Conservation (phyloP, 2,113 vertebrate genomes). For the Dicrurus megarhynchus region DNA sequence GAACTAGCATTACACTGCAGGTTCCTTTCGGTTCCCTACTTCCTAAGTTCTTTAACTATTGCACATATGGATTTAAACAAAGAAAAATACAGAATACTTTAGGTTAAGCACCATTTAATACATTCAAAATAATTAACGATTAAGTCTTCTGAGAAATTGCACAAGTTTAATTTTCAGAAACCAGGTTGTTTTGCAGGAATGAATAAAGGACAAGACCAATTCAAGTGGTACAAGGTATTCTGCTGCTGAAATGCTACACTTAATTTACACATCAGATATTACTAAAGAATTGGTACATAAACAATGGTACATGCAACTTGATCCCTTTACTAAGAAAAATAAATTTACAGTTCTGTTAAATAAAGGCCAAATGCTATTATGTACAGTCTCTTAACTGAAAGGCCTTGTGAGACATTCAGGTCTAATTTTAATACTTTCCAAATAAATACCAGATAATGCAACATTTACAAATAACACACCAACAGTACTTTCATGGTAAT, state of each 20-base stretch:
- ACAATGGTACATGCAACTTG: constrained; percentile 43
- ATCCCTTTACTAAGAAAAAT: constrained; percentile 41
- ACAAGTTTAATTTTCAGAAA: constrained; percentile 22
- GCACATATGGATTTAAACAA: neutral
- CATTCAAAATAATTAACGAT: neutral
- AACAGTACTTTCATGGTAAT: constrained; percentile 11
- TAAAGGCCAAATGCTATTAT: constrained; percentile 40
- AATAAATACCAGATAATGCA: constrained; percentile 72
- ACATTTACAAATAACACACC: constrained; percentile 71
- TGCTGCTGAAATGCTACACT: constrained; percentile 33
- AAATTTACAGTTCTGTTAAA: constrained; percentile 52
- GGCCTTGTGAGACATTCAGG: constrained; percentile 45
- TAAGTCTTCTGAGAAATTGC: neutral
- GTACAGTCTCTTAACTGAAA: constrained; percentile 51
- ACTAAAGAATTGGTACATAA: constrained; percentile 27
- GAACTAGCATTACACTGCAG: neutral
- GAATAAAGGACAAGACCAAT: constrained; percentile 24
- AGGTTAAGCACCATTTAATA: neutral
- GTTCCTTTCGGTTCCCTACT: neutral
- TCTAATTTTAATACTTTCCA: constrained; percentile 55
- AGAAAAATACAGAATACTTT: neutral
- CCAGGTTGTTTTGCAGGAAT: constrained; percentile 4
- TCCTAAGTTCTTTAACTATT: neutral
- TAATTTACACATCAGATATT: constrained; percentile 61
- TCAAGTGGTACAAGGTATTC: constrained; percentile 14